Conservation (phyloP, 2,113 vertebrate species). For the Ia io region DNA sequence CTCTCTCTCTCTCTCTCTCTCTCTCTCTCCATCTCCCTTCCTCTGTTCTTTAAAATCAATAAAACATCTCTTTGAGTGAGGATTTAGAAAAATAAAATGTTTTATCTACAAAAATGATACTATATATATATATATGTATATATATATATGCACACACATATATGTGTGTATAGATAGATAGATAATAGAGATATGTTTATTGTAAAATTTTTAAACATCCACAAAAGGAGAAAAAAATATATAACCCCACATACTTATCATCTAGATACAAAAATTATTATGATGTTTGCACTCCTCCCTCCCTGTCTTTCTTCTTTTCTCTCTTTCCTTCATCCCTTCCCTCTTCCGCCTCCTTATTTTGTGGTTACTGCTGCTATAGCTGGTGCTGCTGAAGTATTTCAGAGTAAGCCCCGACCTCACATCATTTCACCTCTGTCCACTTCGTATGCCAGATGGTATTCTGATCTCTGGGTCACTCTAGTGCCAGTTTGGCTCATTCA, state of each 20-base stretch:
- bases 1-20: too few species aligned
- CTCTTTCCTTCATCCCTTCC: not conserved
- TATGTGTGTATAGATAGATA: not conserved
- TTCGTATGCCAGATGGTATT: accelerated
- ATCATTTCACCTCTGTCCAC: not conserved
- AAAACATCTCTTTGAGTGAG: too few species aligned
- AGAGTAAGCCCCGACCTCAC: accelerated
- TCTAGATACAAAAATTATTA: not conserved
- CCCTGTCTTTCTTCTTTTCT: not conserved
- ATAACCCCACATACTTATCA: not conserved
- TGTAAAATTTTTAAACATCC: not conserved
- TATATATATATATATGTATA: too few species aligned
- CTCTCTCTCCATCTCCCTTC: too few species aligned
- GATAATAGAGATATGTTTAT: not conserved
- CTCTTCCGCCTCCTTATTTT: too few species aligned
- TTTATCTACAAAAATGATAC: too few species aligned
- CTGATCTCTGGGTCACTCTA: accelerated
- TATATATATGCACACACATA: not conserved
- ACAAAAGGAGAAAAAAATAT: not conserved
- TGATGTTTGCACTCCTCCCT: accelerated
- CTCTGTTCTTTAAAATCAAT: too few species aligned
- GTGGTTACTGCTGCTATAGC: not conserved
- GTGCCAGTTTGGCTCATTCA: too few species aligned
- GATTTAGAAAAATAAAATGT: too few species aligned
- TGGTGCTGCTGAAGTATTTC: not conserved